phyloP scores from a whole-genome alignment of 2,888 invertebrate species.

The Aleiodes testaceus region DNA sequence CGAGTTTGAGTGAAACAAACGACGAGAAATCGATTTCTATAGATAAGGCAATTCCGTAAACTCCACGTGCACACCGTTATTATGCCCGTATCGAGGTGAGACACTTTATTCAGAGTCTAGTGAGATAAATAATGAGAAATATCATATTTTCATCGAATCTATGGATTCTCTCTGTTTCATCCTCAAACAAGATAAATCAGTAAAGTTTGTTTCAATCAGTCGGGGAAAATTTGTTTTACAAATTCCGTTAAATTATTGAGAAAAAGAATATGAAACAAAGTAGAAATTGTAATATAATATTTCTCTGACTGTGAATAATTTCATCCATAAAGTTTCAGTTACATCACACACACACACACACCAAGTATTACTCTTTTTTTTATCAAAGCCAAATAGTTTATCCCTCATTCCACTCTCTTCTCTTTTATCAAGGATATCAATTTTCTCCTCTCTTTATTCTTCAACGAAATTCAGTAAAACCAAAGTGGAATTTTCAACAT shows the following conservation, averaged over 20 bases:
- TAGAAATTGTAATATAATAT: too few species aligned
- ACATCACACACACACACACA: too few species aligned
- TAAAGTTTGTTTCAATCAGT: too few species aligned
- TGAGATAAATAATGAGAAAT: slow-evolving; percentile 27
- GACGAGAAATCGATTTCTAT: slow-evolving; percentile 39
- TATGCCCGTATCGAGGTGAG: slow-evolving; percentile 22
- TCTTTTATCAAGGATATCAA: slow-evolving; percentile 11
- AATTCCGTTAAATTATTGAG: too few species aligned
- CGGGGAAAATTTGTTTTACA: too few species aligned
- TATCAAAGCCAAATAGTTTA: background rate
- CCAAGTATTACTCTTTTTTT: too few species aligned
- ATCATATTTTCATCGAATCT: slow-evolving; percentile 22
- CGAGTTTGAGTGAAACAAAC: slow-evolving; percentile 37
- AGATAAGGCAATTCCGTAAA: slow-evolving; percentile 38
- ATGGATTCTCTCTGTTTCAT: too few species aligned
- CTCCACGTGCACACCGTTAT: slow-evolving; percentile 39
- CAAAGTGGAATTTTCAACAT: background rate
- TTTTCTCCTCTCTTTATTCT: background rate
- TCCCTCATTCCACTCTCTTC: background rate
- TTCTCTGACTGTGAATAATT: too few species aligned
- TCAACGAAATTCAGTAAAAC: background rate
- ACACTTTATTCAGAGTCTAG: slow-evolving; percentile 4
- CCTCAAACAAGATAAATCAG: too few species aligned
- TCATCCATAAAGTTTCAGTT: too few species aligned
- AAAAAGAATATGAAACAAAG: too few species aligned